These are phyloP conservation scores for Spizella passerina DNA, from an alignment of 2,797 vertebrate genomes.

Conservation along the genomic window DNA sequence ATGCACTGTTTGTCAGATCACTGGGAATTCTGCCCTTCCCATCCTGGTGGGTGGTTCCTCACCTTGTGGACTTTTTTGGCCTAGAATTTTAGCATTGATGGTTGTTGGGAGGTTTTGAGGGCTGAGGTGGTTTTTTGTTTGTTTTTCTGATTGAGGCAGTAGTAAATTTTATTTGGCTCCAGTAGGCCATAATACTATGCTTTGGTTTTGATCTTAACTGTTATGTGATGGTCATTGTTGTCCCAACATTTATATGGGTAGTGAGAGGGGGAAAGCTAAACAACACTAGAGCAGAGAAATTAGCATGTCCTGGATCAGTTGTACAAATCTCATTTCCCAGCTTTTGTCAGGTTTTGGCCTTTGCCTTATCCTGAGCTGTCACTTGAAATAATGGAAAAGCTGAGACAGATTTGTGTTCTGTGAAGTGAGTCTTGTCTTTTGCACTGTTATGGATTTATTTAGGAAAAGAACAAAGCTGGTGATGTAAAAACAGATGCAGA, in stretches of 20 bases:
- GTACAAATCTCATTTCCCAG: neutral
- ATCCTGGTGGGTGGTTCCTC: neutral
- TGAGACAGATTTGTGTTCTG: neutral
- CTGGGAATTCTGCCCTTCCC: neutral
- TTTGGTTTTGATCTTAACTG: neutral
- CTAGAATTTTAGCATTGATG: neutral
- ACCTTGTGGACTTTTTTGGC: neutral
- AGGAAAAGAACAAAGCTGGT: slow-evolving; percentile 91
- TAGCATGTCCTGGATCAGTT: neutral
- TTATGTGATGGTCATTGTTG: neutral
- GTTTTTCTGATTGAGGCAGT: neutral
- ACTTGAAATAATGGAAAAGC: neutral
- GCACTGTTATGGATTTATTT: neutral
- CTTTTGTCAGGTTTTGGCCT: neutral
- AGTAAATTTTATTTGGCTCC: neutral
- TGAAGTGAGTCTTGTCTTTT: neutral
- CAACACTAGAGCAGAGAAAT: neutral
- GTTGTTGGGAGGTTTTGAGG: neutral
- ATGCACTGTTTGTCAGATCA: neutral
- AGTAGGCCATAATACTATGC: neutral
- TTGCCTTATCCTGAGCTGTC: neutral
- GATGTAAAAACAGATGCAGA: slow-evolving; percentile 86
- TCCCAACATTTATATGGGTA: neutral
- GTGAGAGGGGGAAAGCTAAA: neutral
- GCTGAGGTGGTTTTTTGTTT: no score